A percentile compares a stretch with the other conserved stretches of the same genome.
Conservation (phyloP, 1,140 invertebrate genomes). For the Drosophila lacertosa region DNA sequence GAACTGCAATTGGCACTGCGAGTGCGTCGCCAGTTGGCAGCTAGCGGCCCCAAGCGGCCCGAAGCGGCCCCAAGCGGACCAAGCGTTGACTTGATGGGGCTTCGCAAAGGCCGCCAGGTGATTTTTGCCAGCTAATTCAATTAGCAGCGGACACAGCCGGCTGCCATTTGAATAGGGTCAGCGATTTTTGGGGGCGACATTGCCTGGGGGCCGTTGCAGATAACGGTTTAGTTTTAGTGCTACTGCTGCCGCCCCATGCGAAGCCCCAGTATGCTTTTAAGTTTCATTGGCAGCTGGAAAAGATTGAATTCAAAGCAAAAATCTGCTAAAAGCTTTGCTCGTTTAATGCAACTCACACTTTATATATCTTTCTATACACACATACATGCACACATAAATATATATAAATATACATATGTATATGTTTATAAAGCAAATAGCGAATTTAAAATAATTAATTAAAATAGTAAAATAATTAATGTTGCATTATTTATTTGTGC, state of each 20-base stretch:
- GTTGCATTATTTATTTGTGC: too few relatives aligned
- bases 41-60: slow-evolving; percentile 27
- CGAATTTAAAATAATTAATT: too few relatives aligned
- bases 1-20: slow-evolving; percentile 68
- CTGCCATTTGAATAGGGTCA: slow-evolving; percentile 39
- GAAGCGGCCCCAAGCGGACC: background rate
- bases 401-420: too few relatives aligned
- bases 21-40: slow-evolving; percentile 30
- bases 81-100: slow-evolving; percentile 55
- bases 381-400: too few relatives aligned
- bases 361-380: too few relatives aligned
- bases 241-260: slow-evolving; percentile 14
- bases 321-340: too few relatives aligned
- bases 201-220: slow-evolving; percentile 32
- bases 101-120: slow-evolving; percentile 55
- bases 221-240: background rate
- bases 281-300: background rate
- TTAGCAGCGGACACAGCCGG: slow-evolving; percentile 35
- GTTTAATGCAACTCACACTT: too few relatives aligned
- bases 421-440: too few relatives aligned
- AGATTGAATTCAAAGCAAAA: background rate
- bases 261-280: slow-evolving; percentile 38
- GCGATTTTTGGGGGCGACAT: slow-evolving; percentile 71
- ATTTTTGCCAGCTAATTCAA: slow-evolving; percentile 62
- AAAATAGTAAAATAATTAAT: too few relatives aligned